These are phyloP conservation scores for Cebus imitator DNA, from an alignment of 2,113 vertebrate genomes.

Conservation along the genomic window DNA sequence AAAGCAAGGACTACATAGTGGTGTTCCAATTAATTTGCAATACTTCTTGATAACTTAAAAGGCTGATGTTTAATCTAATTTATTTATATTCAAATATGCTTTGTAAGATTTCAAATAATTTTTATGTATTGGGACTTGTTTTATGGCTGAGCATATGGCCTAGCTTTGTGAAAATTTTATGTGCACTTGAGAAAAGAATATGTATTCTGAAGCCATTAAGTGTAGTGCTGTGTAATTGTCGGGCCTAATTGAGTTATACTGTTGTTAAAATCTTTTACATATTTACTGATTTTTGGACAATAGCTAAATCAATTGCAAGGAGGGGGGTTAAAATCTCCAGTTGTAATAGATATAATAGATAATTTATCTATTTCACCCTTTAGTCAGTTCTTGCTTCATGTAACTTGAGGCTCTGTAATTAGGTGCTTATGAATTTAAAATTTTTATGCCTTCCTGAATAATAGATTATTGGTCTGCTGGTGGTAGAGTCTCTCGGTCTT, in stretches of 20 bases:
- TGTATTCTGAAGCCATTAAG: background rate
- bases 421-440: background rate
- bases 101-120: background rate
- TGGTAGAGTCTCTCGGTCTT: background rate
- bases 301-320: background rate
- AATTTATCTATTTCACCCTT: background rate
- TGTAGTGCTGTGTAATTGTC: background rate
- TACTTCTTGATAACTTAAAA: background rate
- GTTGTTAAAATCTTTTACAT: background rate
- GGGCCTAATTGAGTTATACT: background rate
- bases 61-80: background rate
- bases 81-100: background rate
- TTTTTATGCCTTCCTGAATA: background rate
- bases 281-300: conserved; percentile 1
- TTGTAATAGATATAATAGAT: background rate
- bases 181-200: background rate
- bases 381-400: background rate
- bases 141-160: background rate
- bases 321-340: background rate
- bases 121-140: background rate
- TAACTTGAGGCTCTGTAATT: background rate
- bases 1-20: background rate
- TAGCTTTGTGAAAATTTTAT: background rate
- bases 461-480: background rate
- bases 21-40: background rate